Base-by-base conservation (phyloP, 2,113 vertebrate species). In the Onychostoma macrolepis region DNA sequence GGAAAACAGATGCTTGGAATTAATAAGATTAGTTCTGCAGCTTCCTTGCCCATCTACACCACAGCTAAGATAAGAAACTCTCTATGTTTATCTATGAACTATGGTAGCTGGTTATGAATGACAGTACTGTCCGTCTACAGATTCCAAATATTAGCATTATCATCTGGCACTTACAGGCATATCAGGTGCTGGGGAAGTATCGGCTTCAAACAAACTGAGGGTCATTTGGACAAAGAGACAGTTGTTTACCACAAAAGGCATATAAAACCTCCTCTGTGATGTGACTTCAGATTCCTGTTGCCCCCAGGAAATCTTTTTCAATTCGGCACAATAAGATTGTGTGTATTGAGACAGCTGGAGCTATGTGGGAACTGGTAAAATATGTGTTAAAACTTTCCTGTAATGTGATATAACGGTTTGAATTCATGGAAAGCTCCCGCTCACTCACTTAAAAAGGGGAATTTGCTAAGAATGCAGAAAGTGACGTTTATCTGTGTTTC, bases 281-380 rank as follows among this genome's bases (percentile, higher is more conserved):
- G 58, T 43, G 78, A 85, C 67, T 81, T 88, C 71, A 81, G 65
- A 90, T 86, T 86, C 63, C 26, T 74, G 87, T 58, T 72, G 87
- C 85, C 48, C 85, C 77, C 67, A 50, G 87, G 81, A 87, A 88
- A 69, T 30, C 38, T 69, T 33, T 69, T 38, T 53, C 8, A 21
- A 41, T 74, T 86, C 12, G 26, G 15, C 41, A 79, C 72, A 58
- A 86, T 86, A 80, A 33, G 67, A 82, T 84, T 86, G 26, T 84
- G 58, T 89, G 89, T 86, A 82, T 33, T 33, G 41, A 45, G 85
- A 87, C 89, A 90, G 86, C 89, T 90, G 89, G 21, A 87, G 28
- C 61, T 81, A 81, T 85, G 84, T 81, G 83, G 76, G 84, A 90
- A 89, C 41, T 50, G 76, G 69, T 33, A 24, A 65, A 45, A 63